Base-by-base conservation (phyloP, 1,140 invertebrate species). In the Pseudomyrmex sp. region DNA sequence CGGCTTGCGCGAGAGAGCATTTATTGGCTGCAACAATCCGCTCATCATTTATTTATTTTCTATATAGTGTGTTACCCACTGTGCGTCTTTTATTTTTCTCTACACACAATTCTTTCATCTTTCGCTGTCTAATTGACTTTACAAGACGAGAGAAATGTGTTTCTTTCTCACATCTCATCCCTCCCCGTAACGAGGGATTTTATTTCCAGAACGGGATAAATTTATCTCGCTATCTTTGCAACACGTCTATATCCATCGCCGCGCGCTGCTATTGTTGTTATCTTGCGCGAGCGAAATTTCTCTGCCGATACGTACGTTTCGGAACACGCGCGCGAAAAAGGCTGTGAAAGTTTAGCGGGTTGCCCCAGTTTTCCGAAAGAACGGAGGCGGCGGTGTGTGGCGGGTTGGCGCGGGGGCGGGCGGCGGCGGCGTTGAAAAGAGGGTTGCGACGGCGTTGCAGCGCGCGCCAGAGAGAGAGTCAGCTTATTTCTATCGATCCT, bases 401-500 rank as follows among this genome's bases (percentile, higher is more conserved):
- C n/a, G 44, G 18, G 62, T 1, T 18, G 61, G 65, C 8, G 50
- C 48, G 0, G 56, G 58, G 2, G 44, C 50, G 61, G 23, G 35
- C 15, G 52, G 18, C 50, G 61, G 46, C 13, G 62, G 44, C 62
- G 58, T 58, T 66, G 82, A 35, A 79, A 68, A n/a, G 65, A 65
- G 73, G 62, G 62, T 20, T 73, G 79, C 48, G 56, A 35, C 48
- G 62, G n/a, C 58, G 80, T 73, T 82, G 87, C 80, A 88, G 66
- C 72, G 66, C 48, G 84, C 80, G 74, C 63, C 56, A 80, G 83
- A 79, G 56, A 83, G 85, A 85, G 86, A 88, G 85, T 88, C 86
- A 86, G 88, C 87, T 91, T 91, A 87, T 92, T 91, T 90, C 90
- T 93, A 93, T 93, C 92, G 93, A 93, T 93, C 88, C 84, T 90